These are phyloP conservation scores for Tragelaphus strepsiceros DNA, from an alignment of 2,113 vertebrate genomes.

Conservation along the genomic window DNA sequence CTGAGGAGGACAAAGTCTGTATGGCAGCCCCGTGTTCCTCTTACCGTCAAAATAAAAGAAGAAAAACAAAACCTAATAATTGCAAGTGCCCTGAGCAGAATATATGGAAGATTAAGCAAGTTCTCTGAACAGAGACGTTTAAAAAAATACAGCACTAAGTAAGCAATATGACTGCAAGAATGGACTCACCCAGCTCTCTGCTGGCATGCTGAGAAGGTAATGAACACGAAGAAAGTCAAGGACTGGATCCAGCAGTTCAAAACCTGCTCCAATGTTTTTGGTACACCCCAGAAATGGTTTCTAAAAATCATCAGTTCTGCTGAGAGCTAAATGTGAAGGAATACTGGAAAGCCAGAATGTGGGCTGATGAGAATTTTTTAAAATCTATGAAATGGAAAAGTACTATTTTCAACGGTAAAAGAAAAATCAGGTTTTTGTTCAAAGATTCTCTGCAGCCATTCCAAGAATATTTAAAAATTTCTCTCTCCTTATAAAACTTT, in stretches of 20 bases:
- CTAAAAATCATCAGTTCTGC: conserved; percentile 76
- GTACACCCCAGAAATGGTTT: conserved; percentile 82
- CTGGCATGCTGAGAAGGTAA: conserved; percentile 82
- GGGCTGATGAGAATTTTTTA: conserved; percentile 54
- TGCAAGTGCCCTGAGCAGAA: conserved; percentile 89
- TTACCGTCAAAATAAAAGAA: conserved; percentile 75
- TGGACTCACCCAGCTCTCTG: conserved; percentile 78
- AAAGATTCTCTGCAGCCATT: conserved; percentile 57
- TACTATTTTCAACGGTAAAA: conserved; percentile 57
- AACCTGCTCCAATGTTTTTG: conserved; percentile 79
- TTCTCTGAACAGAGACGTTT: conserved; percentile 82
- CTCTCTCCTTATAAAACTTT: conserved; percentile 59
- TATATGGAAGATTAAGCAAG: conserved; percentile 87
- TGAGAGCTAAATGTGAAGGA: conserved; percentile 77
- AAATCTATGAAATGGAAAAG: conserved; percentile 56
- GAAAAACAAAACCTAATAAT: conserved; percentile 79
- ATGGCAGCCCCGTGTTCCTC: conserved; percentile 74
- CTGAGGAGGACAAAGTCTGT: conserved; percentile 63
- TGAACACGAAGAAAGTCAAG: conserved; percentile 85
- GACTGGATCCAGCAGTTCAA: conserved; percentile 82
- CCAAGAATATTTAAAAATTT: conserved; percentile 52
- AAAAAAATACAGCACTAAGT: conserved; percentile 77
- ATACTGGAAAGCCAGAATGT: conserved; percentile 67
- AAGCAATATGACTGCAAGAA: conserved; percentile 76
- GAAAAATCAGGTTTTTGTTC: conserved; percentile 61